These are phyloP conservation scores for Intellagama lesueurii DNA, from an alignment of 2,797 vertebrate species.

Conservation along the genomic window DNA sequence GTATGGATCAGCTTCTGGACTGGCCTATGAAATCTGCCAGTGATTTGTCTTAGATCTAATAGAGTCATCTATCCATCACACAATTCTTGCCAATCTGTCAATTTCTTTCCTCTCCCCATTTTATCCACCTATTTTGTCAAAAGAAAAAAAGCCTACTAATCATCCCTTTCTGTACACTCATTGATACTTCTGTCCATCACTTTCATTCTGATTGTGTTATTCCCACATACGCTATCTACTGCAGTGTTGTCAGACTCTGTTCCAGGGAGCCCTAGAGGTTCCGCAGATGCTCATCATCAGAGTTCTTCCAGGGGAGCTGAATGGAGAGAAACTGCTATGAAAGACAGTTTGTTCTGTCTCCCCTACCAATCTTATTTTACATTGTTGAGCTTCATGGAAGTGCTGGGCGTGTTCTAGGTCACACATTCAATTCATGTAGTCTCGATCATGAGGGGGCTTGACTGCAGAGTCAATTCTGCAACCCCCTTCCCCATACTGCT, in stretches of 20 bases:
- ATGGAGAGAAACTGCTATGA: neutral
- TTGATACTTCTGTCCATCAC: too few species aligned
- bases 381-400: neutral
- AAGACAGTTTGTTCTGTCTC: neutral
- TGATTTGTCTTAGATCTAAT: neutral
- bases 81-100: neutral
- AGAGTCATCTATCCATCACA: neutral
- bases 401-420: neutral
- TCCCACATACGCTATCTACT: neutral
- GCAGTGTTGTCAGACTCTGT: neutral
- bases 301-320: too few species aligned
- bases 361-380: neutral
- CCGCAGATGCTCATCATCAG: too few species aligned
- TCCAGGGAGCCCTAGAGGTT: too few species aligned
- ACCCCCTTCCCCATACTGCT: too few species aligned
- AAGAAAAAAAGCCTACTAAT: neutral
- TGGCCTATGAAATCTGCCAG: neutral
- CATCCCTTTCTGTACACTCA: neutral
- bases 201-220: neutral
- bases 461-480: neutral
- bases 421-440: neutral
- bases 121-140: fast-evolving
- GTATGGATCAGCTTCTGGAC: too few species aligned
- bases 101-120: neutral
- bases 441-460: too few species aligned